These are phyloP conservation scores for Myotis davidii DNA, from an alignment of 2,113 vertebrate genomes.

Conservation along the genomic window DNA sequence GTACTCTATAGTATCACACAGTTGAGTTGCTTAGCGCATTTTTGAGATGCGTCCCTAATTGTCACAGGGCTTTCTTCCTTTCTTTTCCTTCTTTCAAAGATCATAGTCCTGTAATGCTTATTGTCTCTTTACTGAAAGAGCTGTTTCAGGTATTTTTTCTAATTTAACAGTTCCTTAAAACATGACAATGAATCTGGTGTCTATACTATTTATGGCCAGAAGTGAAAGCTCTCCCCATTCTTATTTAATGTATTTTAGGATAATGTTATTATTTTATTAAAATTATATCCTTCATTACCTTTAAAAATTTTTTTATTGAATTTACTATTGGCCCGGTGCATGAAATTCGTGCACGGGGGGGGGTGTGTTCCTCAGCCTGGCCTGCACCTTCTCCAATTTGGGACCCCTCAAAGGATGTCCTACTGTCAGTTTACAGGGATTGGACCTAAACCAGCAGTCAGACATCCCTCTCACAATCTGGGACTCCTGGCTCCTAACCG, in stretches of 20 bases:
- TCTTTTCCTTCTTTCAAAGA: neutral
- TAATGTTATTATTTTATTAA: neutral
- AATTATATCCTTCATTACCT: neutral
- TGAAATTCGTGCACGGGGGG: no score
- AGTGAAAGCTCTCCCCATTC: neutral
- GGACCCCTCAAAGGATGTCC: no score
- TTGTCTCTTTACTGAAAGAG: neutral
- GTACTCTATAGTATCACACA: neutral
- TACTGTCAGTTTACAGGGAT: no score
- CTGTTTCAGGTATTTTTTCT: neutral
- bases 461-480: no score
- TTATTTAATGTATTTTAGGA: neutral
- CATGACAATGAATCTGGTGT: neutral
- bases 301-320: neutral
- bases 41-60: neutral
- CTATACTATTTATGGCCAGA: neutral
- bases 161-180: neutral
- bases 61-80: neutral
- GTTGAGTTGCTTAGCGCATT: neutral
- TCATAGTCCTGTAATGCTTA: neutral
- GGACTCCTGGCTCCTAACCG: no score
- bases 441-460: no score
- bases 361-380: no score
- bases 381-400: no score
- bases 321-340: neutral